Evolutionary conservation across 2,797 vertebrate genomes (phyloP).

Genomic region (Pangasius larnaudii): DNA sequence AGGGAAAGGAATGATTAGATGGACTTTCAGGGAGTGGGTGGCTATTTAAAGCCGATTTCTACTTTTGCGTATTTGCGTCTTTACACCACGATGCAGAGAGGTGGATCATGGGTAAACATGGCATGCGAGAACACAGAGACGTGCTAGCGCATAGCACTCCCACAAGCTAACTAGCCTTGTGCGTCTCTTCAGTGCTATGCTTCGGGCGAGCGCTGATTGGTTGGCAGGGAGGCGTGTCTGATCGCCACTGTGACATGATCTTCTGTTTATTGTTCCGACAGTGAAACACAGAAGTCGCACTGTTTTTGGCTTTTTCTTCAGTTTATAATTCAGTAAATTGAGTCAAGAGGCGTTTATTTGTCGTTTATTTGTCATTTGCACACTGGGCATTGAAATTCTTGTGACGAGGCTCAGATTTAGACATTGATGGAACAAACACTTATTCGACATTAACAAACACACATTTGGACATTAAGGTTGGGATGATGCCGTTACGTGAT

Average conservation of each 20-base stretch:
- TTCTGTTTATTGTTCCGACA: neutral
- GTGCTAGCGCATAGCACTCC: no score
- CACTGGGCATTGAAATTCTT: no score
- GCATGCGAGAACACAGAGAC: neutral
- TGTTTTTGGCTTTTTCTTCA: no score
- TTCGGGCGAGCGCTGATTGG: neutral
- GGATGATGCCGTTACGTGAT: no score
- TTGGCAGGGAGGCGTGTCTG: neutral
- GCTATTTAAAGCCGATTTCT: neutral
- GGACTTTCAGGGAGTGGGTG: neutral
- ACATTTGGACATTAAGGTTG: no score
- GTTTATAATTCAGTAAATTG: no score
- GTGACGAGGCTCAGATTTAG: no score
- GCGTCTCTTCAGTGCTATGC: neutral
- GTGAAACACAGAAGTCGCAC: no score
- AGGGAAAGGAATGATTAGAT: neutral
- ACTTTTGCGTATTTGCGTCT: neutral
- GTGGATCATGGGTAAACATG: neutral
- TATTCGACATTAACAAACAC: no score
- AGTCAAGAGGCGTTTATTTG: no score
- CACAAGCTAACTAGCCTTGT: neutral
- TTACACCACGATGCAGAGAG: neutral
- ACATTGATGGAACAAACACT: no score
- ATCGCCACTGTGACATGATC: neutral
- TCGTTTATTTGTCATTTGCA: no score